phyloP scores from a whole-genome alignment of 2,888 invertebrate species.

The Parnassius glacialis region DNA sequence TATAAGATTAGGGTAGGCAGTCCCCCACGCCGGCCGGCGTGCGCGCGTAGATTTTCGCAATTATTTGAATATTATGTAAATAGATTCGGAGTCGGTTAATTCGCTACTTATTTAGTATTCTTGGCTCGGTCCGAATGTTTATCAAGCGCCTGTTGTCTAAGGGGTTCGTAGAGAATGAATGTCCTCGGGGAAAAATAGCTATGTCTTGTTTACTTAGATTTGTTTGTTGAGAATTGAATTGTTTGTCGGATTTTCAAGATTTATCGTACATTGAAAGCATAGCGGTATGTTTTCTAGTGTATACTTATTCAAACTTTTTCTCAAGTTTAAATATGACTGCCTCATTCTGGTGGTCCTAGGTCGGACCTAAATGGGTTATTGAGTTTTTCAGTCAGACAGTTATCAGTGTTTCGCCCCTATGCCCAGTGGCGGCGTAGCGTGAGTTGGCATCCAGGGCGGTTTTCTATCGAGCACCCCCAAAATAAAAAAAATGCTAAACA shows the following conservation, averaged over 20 bases:
- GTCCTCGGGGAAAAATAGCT: conserved; percentile 22
- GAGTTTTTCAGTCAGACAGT: no score
- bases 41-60: conserved; percentile 57
- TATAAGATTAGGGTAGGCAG: conserved; percentile 47
- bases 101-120: conserved; percentile 48
- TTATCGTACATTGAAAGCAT: neutral
- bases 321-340: no score
- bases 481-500: no score
- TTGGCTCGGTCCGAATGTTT: conserved; percentile 43
- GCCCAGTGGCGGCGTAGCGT: no score
- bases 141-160: conserved; percentile 32
- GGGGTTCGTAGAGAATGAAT: conserved; percentile 22
- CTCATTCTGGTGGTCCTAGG: no score
- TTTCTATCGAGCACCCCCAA: no score
- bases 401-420: no score
- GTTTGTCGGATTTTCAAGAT: conserved; percentile 12
- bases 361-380: no score
- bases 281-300: no score
- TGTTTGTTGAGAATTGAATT: conserved; percentile 13
- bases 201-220: conserved; percentile 15
- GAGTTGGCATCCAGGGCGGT: no score
- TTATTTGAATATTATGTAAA: conserved; percentile 72
- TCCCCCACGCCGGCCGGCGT: conserved; percentile 38
- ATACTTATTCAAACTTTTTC: no score
- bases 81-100: conserved; percentile 32